These are phyloP conservation scores for Trachythela sp. DNA, from an alignment of 64 coral and sea anemone genomes.

Conservation along the genomic window DNA sequence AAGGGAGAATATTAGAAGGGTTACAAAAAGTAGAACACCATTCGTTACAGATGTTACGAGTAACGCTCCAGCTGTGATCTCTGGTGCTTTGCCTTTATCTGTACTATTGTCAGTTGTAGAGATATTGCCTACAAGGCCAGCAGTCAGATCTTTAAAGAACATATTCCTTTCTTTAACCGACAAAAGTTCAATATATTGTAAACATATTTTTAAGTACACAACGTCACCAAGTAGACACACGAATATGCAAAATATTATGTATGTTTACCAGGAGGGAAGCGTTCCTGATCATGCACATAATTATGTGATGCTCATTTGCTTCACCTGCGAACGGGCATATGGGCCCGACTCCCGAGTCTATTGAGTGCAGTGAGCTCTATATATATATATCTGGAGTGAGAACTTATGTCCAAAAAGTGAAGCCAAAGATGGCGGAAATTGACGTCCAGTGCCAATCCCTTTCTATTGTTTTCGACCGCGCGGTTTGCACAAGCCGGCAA, in stretches of 20 bases:
- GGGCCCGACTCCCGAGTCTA: too few species aligned
- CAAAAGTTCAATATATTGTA: background rate
- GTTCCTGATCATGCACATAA: too few species aligned
- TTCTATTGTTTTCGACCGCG: too few species aligned
- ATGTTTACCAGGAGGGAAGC: background rate
- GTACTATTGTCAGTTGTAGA: background rate
- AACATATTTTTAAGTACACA: background rate
- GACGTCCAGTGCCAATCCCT: too few species aligned
- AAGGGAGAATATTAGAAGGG: background rate
- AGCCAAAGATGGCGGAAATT: too few species aligned
- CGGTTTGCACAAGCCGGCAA: too few species aligned
- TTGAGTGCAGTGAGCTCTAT: too few species aligned
- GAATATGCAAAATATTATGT: background rate
- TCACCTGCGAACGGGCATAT: background rate
- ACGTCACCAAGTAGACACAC: background rate
- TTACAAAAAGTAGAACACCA: background rate
- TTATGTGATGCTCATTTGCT: background rate
- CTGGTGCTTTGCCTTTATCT: background rate
- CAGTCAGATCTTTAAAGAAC: conserved; percentile 1
- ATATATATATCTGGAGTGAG: too few species aligned
- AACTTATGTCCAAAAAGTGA: too few species aligned
- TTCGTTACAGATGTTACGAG: conserved; percentile 11
- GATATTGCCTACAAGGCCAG: background rate
- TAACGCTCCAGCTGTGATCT: background rate
- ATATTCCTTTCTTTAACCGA: background rate